Evolutionary conservation across 2,888 invertebrate genomes (phyloP).

Genomic region (Sicus ferrugineus): DNA sequence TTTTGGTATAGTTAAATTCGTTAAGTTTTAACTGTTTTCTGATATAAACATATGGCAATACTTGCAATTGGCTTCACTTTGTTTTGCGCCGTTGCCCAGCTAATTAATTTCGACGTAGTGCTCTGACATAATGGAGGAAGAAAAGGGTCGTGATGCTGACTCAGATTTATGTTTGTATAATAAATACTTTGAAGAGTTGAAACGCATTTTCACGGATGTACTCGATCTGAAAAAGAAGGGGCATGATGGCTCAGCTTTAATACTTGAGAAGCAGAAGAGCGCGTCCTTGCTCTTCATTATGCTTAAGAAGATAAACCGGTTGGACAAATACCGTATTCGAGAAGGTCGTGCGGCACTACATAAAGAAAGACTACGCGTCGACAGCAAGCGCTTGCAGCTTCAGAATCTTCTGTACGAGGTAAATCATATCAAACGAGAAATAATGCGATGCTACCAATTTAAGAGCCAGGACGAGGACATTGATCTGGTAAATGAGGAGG

Average conservation of each 20-base stretch:
- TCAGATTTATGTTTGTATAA: slow-evolving; percentile 40
- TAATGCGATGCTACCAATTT: slow-evolving; percentile 92
- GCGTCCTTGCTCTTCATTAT: slow-evolving; percentile 81
- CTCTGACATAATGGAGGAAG: slow-evolving; percentile 40
- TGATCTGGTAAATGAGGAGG: slow-evolving; percentile 82
- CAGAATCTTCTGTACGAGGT: slow-evolving; percentile 95
- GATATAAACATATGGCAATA: no score
- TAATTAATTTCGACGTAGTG: no score
- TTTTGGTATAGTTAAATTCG: no score
- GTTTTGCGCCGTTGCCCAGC: no score
- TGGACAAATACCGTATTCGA: slow-evolving; percentile 88
- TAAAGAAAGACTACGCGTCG: slow-evolving; percentile 86
- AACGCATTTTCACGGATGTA: slow-evolving; percentile 74
- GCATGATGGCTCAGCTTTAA: slow-evolving; percentile 63
- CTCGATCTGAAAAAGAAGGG: slow-evolving; percentile 69
- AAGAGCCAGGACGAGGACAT: slow-evolving; percentile 95
- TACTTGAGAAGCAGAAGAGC: slow-evolving; percentile 71
- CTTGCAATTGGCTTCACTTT: no score
- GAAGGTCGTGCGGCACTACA: slow-evolving; percentile 82
- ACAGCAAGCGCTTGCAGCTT: slow-evolving; percentile 86
- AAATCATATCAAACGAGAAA: slow-evolving; percentile 92
- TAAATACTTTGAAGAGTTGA: slow-evolving; percentile 71
- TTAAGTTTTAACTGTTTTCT: no score
- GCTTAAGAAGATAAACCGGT: slow-evolving; percentile 86
- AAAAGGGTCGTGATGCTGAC: slow-evolving; percentile 36